A percentile compares a stretch with the other conserved stretches of the same genome.
Evolutionary conservation across 2,888 invertebrate genomes (phyloP).

Genomic region (Mesorhabditis belari): DNA sequence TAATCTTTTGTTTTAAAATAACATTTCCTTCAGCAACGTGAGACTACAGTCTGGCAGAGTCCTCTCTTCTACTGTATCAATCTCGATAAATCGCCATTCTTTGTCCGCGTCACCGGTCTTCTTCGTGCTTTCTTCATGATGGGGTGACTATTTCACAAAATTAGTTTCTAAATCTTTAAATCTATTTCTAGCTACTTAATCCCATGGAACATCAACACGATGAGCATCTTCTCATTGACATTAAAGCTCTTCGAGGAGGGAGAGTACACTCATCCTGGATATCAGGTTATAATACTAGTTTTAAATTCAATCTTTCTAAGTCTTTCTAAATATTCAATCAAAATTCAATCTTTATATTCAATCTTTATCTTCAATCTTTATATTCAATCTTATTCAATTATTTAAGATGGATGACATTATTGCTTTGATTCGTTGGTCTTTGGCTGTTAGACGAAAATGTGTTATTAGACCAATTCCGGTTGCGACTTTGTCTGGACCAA

Average conservation of each 20-base stretch:
- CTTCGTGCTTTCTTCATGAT: conserved; percentile 10
- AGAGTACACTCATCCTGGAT: conserved; percentile 41
- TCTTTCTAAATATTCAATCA: too few species aligned
- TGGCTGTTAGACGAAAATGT: conserved; percentile 38
- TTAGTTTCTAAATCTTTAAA: conserved; percentile 3
- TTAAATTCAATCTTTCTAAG: too few species aligned
- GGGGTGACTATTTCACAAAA: too few species aligned
- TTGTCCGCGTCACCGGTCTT: conserved; percentile 43
- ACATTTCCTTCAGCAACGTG: conserved; percentile 19
- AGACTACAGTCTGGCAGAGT: conserved; percentile 44
- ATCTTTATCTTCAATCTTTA: background rate
- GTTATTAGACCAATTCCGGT: conserved; percentile 42
- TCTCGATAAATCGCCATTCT: conserved; percentile 44
- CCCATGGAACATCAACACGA: conserved; percentile 48
- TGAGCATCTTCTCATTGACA: conserved; percentile 44
- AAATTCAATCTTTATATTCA: background rate
- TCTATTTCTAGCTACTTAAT: conserved; percentile 28
- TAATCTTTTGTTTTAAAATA: background rate
- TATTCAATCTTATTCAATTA: background rate
- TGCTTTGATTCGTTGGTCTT: conserved; percentile 41
- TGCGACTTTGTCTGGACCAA: conserved; percentile 39
- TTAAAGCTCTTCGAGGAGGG: conserved; percentile 39
- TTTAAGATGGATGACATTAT: conserved; percentile 46
- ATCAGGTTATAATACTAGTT: conserved; percentile 15
- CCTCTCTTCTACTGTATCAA: conserved; percentile 47